Evolutionary conservation across 2,113 vertebrate genomes (phyloP).

Genomic region (Syngnathus typhle): DNA sequence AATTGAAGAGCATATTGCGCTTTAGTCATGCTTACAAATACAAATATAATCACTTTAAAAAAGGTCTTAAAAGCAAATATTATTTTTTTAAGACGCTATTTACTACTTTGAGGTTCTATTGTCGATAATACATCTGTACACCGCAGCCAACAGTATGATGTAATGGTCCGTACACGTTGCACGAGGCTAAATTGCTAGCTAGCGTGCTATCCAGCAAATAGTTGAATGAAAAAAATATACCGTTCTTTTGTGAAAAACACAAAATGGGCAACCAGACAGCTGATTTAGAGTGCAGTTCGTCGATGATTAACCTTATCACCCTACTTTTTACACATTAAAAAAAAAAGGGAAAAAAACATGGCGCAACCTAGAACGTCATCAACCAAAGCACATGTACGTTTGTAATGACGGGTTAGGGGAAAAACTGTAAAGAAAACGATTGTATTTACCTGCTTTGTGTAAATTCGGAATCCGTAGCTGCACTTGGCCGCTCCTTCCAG

Average conservation of each 20-base stretch:
- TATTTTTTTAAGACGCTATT: background rate
- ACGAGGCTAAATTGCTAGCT: background rate
- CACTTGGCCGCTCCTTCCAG: too few species aligned
- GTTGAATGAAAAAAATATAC: background rate
- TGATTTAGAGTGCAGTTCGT: background rate
- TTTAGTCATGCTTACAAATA: background rate
- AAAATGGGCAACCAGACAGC: background rate
- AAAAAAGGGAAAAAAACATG: background rate
- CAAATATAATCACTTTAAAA: background rate
- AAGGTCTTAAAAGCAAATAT: background rate
- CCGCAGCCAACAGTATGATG: background rate
- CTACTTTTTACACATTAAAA: background rate
- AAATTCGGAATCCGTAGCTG: background rate
- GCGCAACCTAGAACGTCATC: background rate
- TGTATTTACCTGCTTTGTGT: slow-evolving; percentile 37
- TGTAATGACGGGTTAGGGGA: too few species aligned
- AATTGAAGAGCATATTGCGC: background rate
- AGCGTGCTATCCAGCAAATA: background rate
- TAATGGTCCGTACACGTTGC: background rate
- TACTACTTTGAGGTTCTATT: too few species aligned
- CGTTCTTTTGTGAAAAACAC: background rate
- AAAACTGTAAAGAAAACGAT: background rate
- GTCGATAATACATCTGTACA: too few species aligned
- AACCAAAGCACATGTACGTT: background rate
- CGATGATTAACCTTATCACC: background rate